Base-by-base conservation (phyloP, 92 coral and sea anemone species). In the Siderastrea siderea region DNA sequence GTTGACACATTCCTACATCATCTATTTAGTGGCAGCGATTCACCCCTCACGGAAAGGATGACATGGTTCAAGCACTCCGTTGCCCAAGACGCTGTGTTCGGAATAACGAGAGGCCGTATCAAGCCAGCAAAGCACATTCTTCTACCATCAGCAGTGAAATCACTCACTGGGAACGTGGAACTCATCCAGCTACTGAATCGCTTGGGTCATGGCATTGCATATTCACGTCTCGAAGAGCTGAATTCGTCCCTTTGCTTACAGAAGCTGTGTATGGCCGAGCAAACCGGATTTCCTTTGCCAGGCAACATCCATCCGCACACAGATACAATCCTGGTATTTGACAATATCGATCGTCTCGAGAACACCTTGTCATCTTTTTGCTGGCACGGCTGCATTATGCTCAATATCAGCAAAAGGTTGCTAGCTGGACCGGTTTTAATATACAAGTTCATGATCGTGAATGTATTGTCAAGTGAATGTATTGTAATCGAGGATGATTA, bases 121-220 rank as follows among this genome's bases (percentile, higher is more conserved):
- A 70, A 70, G 75, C 75, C 75, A 1, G 75, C 55, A 47, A 71
- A 71, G 15, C 75, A 46, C 75, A 70, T 70, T 47, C 54, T 70
- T 13, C 19, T 86, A 10, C 90, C 93, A 2, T 86, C 83, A 44
- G 89, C 93, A 62, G 88, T 90, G 15, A 90, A 93, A 52, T 47
- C 93, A 43, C 85, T 93, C 62, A 93, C 96, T 13, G 90, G 90
- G 46, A 86, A 85, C 65, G 89, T 84, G 8, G 87, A 90, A 50
- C 74, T 93, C 1, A 83, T 90, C 13, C 89, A 86, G 64, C 77
- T 90, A 14, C 62, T 85, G 3, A 90, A 87, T 87, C 71, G 91
- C 26, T 86, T 82, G 45, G 93, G 92, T 45, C 96, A 90, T 60
- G 90, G 93, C 63, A 73, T 93, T 51, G 67, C 91, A 6, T 89